A percentile compares a stretch with the other conserved stretches of the same genome.
phyloP scores from a whole-genome alignment of 2,797 vertebrate species.

The Cirrhinus molitorella region DNA sequence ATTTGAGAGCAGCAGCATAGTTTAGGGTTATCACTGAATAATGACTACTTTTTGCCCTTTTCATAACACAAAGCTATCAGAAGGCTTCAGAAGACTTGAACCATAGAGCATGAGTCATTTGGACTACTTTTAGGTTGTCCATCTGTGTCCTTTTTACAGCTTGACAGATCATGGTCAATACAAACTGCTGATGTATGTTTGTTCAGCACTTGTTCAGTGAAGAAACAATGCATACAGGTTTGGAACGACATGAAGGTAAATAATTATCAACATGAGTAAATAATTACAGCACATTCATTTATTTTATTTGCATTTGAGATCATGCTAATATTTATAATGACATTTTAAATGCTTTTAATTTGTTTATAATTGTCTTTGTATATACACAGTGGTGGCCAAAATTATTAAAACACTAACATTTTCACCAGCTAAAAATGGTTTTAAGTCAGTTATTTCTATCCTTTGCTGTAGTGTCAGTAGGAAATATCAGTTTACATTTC shows the following conservation, averaged over 20 bases:
- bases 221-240: neutral
- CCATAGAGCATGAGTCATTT: too few species aligned
- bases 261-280: neutral
- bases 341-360: neutral
- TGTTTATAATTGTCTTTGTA: neutral
- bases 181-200: neutral
- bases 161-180: neutral
- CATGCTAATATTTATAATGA: slow-evolving; percentile 6
- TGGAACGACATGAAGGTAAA: neutral
- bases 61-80: neutral
- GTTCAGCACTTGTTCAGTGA: neutral
- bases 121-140: neutral
- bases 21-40: neutral
- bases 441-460: too few species aligned
- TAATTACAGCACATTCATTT: neutral
- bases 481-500: too few species aligned
- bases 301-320: neutral
- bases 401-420: too few species aligned
- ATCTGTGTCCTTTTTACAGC: neutral
- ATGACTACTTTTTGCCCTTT: neutral
- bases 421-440: too few species aligned
- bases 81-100: neutral
- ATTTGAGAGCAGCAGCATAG: neutral
- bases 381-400: too few species aligned
- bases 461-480: too few species aligned